Conservation (phyloP, 2,113 vertebrate species). For the Dasyurus viverrinus region DNA sequence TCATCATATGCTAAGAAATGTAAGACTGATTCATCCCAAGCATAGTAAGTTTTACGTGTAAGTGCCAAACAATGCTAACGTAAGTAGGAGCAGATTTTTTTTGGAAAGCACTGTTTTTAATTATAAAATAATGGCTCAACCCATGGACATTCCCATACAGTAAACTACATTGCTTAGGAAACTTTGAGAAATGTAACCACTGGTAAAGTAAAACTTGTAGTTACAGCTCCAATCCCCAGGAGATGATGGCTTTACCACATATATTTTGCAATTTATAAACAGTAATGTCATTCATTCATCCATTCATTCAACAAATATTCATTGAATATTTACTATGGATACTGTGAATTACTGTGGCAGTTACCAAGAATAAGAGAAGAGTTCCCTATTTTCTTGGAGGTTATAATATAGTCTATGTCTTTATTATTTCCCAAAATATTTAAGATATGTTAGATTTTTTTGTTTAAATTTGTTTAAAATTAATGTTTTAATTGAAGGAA, state of each 20-base stretch:
- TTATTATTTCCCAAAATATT: not conserved
- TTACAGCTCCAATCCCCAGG: slow-evolving; percentile 76
- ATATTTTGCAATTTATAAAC: slow-evolving; percentile 68
- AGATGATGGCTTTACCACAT: slow-evolving; percentile 77
- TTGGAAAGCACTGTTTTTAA: slow-evolving; percentile 72
- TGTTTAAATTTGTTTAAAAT: no score
- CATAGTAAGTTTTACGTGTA: slow-evolving; percentile 57
- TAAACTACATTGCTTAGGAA: slow-evolving; percentile 76
- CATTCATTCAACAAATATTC: not conserved
- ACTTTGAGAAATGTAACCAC: slow-evolving; percentile 76
- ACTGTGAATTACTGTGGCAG: not conserved
- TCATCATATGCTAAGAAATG: slow-evolving; percentile 37
- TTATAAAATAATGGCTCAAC: slow-evolving; percentile 75
- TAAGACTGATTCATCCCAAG: slow-evolving; percentile 20
- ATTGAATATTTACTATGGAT: not conserved
- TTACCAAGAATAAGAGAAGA: not conserved
- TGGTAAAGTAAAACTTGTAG: slow-evolving; percentile 73
- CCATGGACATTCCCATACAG: slow-evolving; percentile 73
- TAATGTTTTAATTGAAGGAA: not conserved
- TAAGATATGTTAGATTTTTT: not conserved
- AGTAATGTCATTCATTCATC: slow-evolving; percentile 30
- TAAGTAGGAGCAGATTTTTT: slow-evolving; percentile 61
- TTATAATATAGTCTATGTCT: not conserved
- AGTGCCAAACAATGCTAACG: slow-evolving; percentile 73
- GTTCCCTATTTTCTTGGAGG: not conserved